These are phyloP conservation scores for Mythimna ferrago DNA, from an alignment of 2,888 invertebrate genomes.

Conservation along the genomic window DNA sequence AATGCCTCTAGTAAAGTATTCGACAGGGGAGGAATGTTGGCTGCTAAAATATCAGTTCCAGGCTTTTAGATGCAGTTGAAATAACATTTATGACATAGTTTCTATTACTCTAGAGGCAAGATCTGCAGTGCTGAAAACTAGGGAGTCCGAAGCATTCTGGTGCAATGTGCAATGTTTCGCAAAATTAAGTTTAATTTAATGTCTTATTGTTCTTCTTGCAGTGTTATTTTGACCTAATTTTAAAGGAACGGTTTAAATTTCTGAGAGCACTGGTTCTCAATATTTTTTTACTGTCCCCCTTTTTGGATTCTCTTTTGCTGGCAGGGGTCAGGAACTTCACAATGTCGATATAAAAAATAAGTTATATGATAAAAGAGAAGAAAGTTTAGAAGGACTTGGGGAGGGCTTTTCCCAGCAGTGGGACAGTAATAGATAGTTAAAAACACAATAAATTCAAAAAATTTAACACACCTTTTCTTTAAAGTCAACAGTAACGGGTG, in stretches of 20 bases:
- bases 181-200: constrained; percentile 10
- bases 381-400: no score
- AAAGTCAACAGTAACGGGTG: no score
- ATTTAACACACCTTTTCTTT: no score
- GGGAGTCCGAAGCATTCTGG: constrained; percentile 13
- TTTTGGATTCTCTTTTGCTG: no score
- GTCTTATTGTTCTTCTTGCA: constrained; percentile 1
- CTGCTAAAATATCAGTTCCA: constrained; percentile 29
- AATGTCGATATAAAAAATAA: no score
- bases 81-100: constrained; percentile 39
- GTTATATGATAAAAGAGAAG: no score
- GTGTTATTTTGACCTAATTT: constrained; percentile 7
- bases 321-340: no score
- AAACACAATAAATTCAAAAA: no score
- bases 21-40: constrained; percentile 23
- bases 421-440: no score
- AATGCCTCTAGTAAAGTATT: constrained; percentile 44
- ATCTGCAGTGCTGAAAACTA: constrained; percentile 34
- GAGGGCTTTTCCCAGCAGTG: no score
- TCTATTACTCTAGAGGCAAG: constrained; percentile 23
- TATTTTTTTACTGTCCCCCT: no score
- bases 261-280: neutral
- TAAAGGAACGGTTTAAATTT: neutral
- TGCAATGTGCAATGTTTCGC: constrained; percentile 19
- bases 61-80: neutral